Evolutionary conservation across 2,888 invertebrate species (phyloP).

Genomic region (Graphium colonna): DNA sequence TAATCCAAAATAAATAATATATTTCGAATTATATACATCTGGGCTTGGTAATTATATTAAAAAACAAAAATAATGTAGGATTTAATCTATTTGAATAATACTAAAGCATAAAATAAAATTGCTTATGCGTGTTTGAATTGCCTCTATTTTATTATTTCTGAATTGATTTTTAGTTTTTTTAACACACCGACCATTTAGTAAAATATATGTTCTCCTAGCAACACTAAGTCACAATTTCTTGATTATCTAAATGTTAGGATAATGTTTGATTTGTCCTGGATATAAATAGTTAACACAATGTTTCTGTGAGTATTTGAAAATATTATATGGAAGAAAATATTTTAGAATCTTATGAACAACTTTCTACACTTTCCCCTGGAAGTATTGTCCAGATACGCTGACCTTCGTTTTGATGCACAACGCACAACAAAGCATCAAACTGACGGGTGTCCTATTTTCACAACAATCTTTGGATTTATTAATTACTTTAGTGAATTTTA

Average conservation of each 20-base stretch:
- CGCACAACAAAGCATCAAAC: constrained; percentile 82
- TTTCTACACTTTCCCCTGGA: constrained; percentile 52
- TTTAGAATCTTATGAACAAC: constrained; percentile 36
- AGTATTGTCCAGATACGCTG: constrained; percentile 78
- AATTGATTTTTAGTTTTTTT: too few relatives aligned
- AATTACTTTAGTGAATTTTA: constrained; percentile 44
- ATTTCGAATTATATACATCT: too few relatives aligned
- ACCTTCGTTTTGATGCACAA: constrained; percentile 81
- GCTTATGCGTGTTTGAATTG: too few relatives aligned
- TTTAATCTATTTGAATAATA: too few relatives aligned
- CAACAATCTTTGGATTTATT: constrained; percentile 69
- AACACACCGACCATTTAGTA: constrained; percentile 5
- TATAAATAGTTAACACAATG: constrained; percentile 66
- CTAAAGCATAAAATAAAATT: too few relatives aligned
- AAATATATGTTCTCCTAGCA: constrained; percentile 39
- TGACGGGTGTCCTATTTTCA: constrained; percentile 81
- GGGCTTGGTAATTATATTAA: too few relatives aligned
- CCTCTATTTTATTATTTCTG: too few relatives aligned
- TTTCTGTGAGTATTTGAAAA: constrained; percentile 70
- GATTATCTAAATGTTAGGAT: constrained; percentile 72
- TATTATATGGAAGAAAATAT: constrained; percentile 39
- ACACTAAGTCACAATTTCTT: constrained; percentile 61
- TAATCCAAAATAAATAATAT: too few relatives aligned
- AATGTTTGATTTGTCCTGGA: constrained; percentile 72
- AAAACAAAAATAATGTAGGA: too few relatives aligned